Base-by-base conservation (phyloP, 1,140 invertebrate genomes). In the Heliconius hewitsoni region DNA sequence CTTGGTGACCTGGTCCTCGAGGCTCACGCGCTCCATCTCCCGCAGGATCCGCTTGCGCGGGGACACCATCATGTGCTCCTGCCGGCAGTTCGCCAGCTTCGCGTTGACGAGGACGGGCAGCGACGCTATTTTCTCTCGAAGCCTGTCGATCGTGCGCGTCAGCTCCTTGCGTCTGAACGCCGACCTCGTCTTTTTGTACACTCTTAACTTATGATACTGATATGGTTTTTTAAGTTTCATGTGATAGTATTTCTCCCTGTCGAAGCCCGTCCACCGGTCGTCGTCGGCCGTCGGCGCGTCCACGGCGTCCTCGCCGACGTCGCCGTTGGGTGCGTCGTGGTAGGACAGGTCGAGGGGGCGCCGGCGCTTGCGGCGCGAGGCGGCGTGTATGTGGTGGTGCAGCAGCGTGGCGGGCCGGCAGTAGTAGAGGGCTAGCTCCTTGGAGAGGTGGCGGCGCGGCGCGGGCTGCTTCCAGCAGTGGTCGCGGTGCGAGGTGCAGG, bases 401-500 rank as follows among this genome's bases (percentile, higher is more conserved):
- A 93, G 92, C 85, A 95, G 95, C 60, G 94, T 88, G 82, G 91
- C 94, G 42, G 96, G 96, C 77, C 96, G 95, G 86, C 96, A 95
- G 90, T 97, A 97, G 86, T 96, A 97, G 85, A 98, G 96, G 85
- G 96, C 95, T 92, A 98, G 95, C 91, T 97, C 96, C 86, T 96
- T 96, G 79, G 96, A 97, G 71, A 97, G 95, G 89, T 96, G 96
- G 52, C 96, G 96, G 77, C 96, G 96, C 50, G 98, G 97, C 82
- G 96, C 95, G 42, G 95, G 94, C 92, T 98, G 97, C 90, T 98
- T 98, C 97, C 97, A 98, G 86, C 96, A 97, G 90, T 98, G 97
- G 92, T 98, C 97, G 81, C 97, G 95, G 91, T 97, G 97, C 97
- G 84, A 85, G 76, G 84, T 80, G 80, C 97, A 98, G 77, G 97